A percentile compares a stretch with the other conserved stretches of the same genome.
Evolutionary conservation across 2,113 vertebrate species (phyloP).

Genomic region (Progne subis): DNA sequence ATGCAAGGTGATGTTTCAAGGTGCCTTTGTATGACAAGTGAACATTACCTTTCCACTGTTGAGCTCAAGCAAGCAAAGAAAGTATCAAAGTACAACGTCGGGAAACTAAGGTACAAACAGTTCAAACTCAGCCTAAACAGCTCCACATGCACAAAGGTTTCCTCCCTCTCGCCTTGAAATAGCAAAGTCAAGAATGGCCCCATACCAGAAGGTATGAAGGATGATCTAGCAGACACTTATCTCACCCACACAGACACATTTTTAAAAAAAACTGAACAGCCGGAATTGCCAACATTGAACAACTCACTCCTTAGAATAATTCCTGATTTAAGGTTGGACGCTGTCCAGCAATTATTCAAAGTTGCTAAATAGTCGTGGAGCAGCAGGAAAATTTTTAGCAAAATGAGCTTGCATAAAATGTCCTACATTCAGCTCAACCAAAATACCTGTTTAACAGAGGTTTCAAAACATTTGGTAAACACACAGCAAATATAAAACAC

Average conservation of each 20-base stretch:
- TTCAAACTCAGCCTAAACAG: background rate
- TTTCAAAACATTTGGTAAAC: background rate
- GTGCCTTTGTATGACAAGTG: background rate
- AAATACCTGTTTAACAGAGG: background rate
- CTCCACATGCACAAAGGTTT: background rate
- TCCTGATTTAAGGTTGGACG: constrained; percentile 14
- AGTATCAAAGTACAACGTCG: background rate
- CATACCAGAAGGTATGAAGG: constrained; percentile 31
- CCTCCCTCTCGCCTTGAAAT: background rate
- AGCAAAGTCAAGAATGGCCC: constrained; percentile 19
- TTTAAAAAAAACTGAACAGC: background rate
- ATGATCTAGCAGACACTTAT: constrained; percentile 43
- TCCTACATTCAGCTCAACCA: background rate
- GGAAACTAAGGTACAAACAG: background rate
- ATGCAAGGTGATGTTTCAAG: background rate
- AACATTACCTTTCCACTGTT: background rate
- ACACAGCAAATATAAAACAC: background rate
- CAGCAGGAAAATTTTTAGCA: background rate
- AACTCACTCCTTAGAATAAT: background rate
- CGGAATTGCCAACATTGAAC: background rate
- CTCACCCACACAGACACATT: constrained; percentile 38
- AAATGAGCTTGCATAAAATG: background rate
- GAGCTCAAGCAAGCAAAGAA: background rate
- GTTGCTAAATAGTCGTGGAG: background rate
- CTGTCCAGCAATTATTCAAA: constrained; percentile 15